Evolutionary conservation across 92 coral and sea anemone genomes (phyloP).

Genomic region (Parazoanthus atlanticus): DNA sequence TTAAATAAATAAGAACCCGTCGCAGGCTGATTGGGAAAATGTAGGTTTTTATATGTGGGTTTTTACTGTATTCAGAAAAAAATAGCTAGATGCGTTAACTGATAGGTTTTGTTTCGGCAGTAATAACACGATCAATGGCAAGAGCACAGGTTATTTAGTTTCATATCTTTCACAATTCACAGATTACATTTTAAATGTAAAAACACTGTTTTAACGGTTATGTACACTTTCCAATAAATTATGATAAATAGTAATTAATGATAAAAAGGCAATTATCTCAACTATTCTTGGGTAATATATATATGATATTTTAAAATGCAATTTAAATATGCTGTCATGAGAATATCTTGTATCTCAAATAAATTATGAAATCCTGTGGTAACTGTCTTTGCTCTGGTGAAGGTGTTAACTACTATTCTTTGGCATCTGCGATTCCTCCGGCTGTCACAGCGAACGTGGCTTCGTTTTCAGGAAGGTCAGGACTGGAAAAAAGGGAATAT

Average conservation of each 20-base stretch:
- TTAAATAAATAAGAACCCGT: no score
- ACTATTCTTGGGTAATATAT: not conserved
- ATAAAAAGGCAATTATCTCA: not conserved
- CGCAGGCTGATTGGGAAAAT: no score
- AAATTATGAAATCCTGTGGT: not conserved
- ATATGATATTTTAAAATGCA: not conserved
- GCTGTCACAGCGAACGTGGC: constrained; percentile 98
- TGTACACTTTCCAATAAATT: not conserved
- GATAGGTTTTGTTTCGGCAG: not conserved
- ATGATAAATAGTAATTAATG: not conserved
- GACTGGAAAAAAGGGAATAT: constrained; percentile 58
- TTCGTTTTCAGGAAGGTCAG: constrained; percentile 97
- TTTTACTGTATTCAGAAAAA: no score
- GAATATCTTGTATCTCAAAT: not conserved
- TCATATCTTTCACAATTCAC: not conserved
- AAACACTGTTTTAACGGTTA: not conserved
- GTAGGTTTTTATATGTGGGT: no score
- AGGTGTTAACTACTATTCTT: constrained; percentile 62
- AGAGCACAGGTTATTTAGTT: not conserved
- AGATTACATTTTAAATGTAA: not conserved
- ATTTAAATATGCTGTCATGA: not conserved
- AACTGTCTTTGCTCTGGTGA: not conserved
- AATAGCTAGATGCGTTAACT: no score
- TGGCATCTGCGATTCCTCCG: constrained; percentile 98
- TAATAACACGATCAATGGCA: not conserved